Evolutionary conservation across 2,113 vertebrate genomes (phyloP), one percentile per base, ranked within the genome.

Genomic region (Chelonoidis abingdonii): DNA sequence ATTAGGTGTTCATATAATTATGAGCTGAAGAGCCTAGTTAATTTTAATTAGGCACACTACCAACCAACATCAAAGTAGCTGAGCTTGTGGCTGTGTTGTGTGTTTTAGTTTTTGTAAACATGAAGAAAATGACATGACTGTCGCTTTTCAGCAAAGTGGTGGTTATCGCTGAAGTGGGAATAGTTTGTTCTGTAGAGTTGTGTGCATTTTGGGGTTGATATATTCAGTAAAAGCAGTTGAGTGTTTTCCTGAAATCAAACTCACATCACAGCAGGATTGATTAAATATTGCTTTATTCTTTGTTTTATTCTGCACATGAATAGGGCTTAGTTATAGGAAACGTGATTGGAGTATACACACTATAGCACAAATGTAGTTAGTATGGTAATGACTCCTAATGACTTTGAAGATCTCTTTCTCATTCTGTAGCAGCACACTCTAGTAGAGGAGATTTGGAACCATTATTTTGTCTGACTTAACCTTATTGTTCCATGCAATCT

Each of bases 31-130:
- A 96, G 91, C 62, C 90, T 97, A 95, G 97, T 97, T 98, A 97
- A 97, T 97, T 98, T 97, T 98, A 98, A 98, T 98, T 98, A 97
- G 96, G 84, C 89, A 95, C 8, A 97, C 97, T 98, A 95, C 80
- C 85, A 97, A 87, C 88, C 80, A 85, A 57, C 38, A 80, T 97
- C 93, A 94, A 92, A 96, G 79, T 24, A 84, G 47, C 85, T 93
- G 89, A 92, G 75, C 47, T 95, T 94, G 95, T 96, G 80, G 38
- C 93, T 95, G 75, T 80, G 22, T 35, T 38, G 75, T 50, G 3
- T 96, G 80, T 92, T 5, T 84, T 97, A 41, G 87, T 93, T 92
- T 94, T 95, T 96, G 84, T 49, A 83, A 96, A 95, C 56, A 82
- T 96, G 94, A 93, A 88, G 69, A 84, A 97, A 72, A 90, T 88